Base-by-base conservation (phyloP, 2,888 invertebrate genomes). In the Germaria angustata region DNA sequence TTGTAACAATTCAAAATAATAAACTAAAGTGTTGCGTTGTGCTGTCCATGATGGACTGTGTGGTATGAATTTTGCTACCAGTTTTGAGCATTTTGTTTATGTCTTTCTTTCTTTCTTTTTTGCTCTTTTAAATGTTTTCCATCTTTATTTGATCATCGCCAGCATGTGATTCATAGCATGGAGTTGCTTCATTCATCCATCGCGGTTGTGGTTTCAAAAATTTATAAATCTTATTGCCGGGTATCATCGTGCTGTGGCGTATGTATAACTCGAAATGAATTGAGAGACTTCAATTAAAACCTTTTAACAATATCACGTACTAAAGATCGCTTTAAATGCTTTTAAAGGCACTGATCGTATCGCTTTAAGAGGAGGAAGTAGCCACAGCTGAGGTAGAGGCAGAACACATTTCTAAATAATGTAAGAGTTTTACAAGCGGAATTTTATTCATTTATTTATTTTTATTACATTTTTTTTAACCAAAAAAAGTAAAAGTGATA, bases 291-390 rank as follows among this genome's bases (percentile, higher is more conserved):
- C 88, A 89, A 89, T 89, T 88, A 89, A 89, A 89, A 89, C 88
- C 88, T 87, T 89, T 89, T 89, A 89, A 89, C 88, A 89, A 88
- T 89, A 89, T 89, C 90, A 89, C 89, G 90, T 89, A 87, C 87
- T 79, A 84, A 87, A 85, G 86, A 88, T 87, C 88, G 87, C 85
- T 85, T 85, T 80, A 83, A 85, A 85, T 81, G 80, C 73, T 63
- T 78, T 72, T 82, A 71, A 75, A 59, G 66, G 39, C 53, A 34
- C 65, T 55, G 81, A 80, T 71, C 71, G 83, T 81, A 73, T 76
- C 84, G 65, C 55, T 75, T 57, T 5, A 20, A 24, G 57, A n/a
- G 28, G 63, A 15, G 17, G 17, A 7, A 44, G 1, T 32, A 63
- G 17, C 53, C 2, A 15, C 39, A 53, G 49, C 39, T 24, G 9